Base-by-base conservation (phyloP, 2,888 invertebrate genomes). In the Chelonus formosanus region DNA sequence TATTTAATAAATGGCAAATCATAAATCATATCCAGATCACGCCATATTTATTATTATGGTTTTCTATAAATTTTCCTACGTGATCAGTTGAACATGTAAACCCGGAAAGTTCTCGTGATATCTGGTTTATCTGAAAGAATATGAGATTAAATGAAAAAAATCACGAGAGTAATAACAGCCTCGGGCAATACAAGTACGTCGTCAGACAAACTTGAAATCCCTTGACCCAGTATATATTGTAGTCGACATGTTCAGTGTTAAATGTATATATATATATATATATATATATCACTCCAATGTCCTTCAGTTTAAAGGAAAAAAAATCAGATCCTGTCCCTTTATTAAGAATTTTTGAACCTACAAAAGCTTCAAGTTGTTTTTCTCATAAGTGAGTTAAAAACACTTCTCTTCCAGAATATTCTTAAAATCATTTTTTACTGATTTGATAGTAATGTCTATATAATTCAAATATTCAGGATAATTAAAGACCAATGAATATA, bases 201-300 rank as follows among this genome's bases (percentile, higher is more conserved):
- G 65, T 58, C 67, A 61, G 64, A 63, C 67, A 71, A 67, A 71
- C 67, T 68, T 68, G 70, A 71, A 70, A 71, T 71, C 71, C 71
- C 71, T 71, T 71, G 71, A 71, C 71, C 71, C 70, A 71, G 70
- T 71, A 71, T 70, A 71, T 64, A 70, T 63, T 58, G 65, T 71
- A 67, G 55, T 56, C 55, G 47, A 65, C 61, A 61, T 61, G 53
- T 61, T 52, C 35, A 34, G 44, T 61, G 53, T 44, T 44, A 53
- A 32, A 44, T 44, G 44, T 53, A 61, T 35, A 40, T 59, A 53
- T 53, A 61, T 35, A 40, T 59, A 59, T 50, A 40, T 65, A 40
- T 60, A 59, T 48, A 59, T 45, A 60, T 55, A 58, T 20, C 40
- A 50, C 55, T 44, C 50, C 60, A 61, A 36, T 62, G 67, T 67